These are phyloP conservation scores for Hoplostethus mediterraneus DNA, from an alignment of 2,797 vertebrate species.

Conservation along the genomic window DNA sequence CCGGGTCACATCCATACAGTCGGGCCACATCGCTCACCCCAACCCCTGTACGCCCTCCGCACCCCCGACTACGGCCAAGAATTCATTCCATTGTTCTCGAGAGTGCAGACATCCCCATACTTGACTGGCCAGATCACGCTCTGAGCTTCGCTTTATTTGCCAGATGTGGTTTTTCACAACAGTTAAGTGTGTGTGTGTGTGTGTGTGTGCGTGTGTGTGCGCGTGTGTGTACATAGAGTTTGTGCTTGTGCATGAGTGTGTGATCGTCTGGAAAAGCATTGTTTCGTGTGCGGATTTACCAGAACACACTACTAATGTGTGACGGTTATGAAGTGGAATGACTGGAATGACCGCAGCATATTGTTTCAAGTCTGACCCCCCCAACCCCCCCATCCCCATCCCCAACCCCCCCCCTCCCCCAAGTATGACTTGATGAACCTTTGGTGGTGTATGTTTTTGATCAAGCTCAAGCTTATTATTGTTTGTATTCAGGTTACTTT, in stretches of 20 bases:
- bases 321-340: conserved; percentile 16
- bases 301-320: background rate
- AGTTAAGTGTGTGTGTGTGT: conserved; percentile 22
- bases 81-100: conserved; percentile 77
- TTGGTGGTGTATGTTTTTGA: too few species aligned
- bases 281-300: background rate
- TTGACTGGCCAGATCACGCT: conserved; percentile 40
- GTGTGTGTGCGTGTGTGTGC: conserved; percentile 7
- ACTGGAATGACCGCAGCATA: conserved; percentile 25
- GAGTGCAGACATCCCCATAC: conserved; percentile 61
- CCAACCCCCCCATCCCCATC: background rate
- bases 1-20: conserved; percentile 64
- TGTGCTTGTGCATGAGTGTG: background rate
- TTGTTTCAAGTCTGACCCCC: conserved; percentile 14
- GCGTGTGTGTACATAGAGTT: background rate
- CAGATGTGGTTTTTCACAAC: conserved; percentile 7
- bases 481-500: too few species aligned
- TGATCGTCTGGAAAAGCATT: background rate
- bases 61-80: conserved; percentile 58
- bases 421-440: too few species aligned
- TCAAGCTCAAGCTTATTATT: too few species aligned
- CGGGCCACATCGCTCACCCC: conserved; percentile 65
- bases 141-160: conserved; percentile 14
- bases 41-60: conserved; percentile 58
- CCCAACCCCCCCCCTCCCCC: too few species aligned